Evolutionary conservation across 2,797 vertebrate genomes (phyloP).

Genomic region (Pipistrellus pygmaeus): DNA sequence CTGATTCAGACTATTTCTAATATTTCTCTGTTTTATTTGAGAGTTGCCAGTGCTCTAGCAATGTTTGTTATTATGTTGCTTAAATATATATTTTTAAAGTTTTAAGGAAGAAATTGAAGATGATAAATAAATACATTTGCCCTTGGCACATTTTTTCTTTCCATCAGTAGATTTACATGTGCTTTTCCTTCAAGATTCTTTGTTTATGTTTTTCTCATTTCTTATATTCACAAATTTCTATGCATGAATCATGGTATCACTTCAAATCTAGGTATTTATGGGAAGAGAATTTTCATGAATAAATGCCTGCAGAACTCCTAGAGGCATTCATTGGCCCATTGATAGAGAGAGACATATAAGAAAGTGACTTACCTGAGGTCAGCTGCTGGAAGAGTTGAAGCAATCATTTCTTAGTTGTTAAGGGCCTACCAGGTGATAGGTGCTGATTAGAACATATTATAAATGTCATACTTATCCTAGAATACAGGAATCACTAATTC

Average conservation of each 20-base stretch:
- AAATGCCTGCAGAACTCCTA: neutral
- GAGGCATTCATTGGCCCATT: neutral
- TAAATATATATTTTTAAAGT: neutral
- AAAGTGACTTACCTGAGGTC: neutral
- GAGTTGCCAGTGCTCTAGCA: neutral
- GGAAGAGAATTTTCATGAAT: neutral
- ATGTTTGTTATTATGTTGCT: neutral
- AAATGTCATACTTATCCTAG: neutral
- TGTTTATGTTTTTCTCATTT: neutral
- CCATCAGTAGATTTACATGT: neutral
- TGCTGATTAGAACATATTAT: neutral
- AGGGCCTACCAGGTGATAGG: neutral
- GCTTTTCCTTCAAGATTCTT: neutral
- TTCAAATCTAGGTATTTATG: neutral
- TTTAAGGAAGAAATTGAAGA: neutral
- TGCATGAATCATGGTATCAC: neutral
- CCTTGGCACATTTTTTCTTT: neutral
- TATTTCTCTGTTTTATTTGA: neutral
- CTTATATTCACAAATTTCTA: neutral
- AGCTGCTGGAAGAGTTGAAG: neutral
- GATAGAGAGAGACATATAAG: neutral
- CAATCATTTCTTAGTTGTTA: constrained; percentile 20
- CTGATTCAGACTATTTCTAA: neutral
- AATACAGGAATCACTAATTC: neutral
- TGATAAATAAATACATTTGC: neutral